Percentiles rank a stretch among this genome's conserved stretches.
Conservation (phyloP, 2,113 vertebrate species). For the Serilophus lunatus region DNA sequence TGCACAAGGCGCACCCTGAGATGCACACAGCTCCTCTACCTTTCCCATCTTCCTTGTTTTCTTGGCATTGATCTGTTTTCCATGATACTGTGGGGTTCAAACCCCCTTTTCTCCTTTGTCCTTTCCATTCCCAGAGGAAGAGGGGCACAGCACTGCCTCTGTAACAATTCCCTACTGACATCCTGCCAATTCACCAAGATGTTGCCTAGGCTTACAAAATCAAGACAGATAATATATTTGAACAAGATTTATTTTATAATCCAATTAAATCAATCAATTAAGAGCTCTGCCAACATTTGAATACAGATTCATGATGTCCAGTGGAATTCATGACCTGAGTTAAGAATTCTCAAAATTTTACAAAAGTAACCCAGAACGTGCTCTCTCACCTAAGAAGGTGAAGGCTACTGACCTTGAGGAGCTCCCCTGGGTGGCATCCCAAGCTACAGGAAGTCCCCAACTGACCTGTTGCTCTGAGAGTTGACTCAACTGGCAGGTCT, state of each 20-base stretch:
- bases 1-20: not conserved
- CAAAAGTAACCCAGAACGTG: not conserved
- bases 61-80: not conserved
- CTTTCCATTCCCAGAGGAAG: not conserved
- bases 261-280: not conserved
- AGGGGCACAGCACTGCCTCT: not conserved
- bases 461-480: not conserved
- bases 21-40: not conserved
- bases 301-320: not conserved
- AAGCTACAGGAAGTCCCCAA: not conserved
- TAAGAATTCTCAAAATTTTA: not conserved
- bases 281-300: not conserved
- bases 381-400: not conserved
- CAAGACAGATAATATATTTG: not conserved
- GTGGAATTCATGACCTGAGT: not conserved
- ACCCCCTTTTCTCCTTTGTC: not conserved
- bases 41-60: not conserved
- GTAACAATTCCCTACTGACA: not conserved
- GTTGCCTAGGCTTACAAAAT: not conserved
- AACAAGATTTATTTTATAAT: not conserved
- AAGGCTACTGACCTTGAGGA: not conserved
- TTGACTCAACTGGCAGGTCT: not conserved
- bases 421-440: not conserved
- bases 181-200: not conserved
- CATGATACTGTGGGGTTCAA: not conserved